Evolutionary conservation across 2,797 vertebrate species (phyloP), one percentile per base, ranked within the genome.

Genomic region (Harpagifer antarcticus): DNA sequence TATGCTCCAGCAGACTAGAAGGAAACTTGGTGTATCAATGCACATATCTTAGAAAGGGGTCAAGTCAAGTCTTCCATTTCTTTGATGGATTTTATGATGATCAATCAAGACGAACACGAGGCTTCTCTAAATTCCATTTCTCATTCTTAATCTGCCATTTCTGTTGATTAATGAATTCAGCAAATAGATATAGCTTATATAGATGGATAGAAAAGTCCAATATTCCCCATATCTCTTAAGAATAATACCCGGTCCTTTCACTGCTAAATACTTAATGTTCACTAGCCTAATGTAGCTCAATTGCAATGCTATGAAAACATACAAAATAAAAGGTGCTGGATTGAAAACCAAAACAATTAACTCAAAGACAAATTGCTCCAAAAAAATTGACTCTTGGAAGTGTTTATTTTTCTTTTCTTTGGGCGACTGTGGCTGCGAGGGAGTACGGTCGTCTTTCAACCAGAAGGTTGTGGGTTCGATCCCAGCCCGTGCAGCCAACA

Each of bases 1-100:
- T 78, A 48, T 73, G 82, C 75, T 59, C 65, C 57, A 53, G 75
- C 53, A 23, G 47, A n/a, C 61, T 44, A 20, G 3, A 43, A 55
- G 71, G 55, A 33, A 19, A 13, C 37, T 0, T 8, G 6, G 31
- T 31, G 49, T 17, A 48, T 76, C 48, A 31, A 20, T 23, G 33
- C 49, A 64, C 33, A 37, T 42, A 23, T 67, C 80, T 45, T 48
- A 54, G 40, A 61, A 20, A 31, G 48, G 20, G 10, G 17, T 75
- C 65, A 57, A 3, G 15, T 17, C 4, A 23, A 74, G 63, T 52
- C 27, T 53, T 33, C 58, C 57, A 50, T 48, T 19, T 13, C 68
- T 60, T n/a, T 68, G 72, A 79, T 58, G 31, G 61, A 81, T 60
- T 61, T 52, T 52, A 9, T 23, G 23, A 12, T 43, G 37, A n/a